phyloP scores from a whole-genome alignment of 2,888 invertebrate genomes.

The Spodoptera exigua region DNA sequence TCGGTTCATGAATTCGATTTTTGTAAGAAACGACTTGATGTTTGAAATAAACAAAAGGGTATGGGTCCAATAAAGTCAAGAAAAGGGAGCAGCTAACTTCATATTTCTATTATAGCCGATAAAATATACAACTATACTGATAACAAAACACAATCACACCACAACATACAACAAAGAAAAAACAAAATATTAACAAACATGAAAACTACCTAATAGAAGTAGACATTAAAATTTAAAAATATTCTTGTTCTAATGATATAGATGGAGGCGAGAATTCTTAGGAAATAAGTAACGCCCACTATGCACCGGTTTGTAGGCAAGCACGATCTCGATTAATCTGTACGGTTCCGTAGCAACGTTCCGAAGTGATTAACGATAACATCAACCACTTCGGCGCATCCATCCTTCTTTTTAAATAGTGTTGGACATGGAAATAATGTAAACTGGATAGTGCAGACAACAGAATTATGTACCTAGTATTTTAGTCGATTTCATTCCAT shows the following conservation, averaged over 20 bases:
- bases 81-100: too few relatives aligned
- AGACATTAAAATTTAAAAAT: conserved; percentile 38
- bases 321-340: conserved; percentile 33
- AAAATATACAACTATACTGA: background rate
- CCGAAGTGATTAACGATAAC: conserved; percentile 51
- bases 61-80: too few relatives aligned
- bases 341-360: conserved; percentile 52
- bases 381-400: conserved; percentile 32
- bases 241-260: conserved; percentile 44
- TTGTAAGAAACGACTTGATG: too few relatives aligned
- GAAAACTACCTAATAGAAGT: conserved; percentile 32
- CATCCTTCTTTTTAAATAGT: conserved; percentile 51
- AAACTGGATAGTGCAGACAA: too few relatives aligned
- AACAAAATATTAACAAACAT: conserved; percentile 13
- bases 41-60: too few relatives aligned
- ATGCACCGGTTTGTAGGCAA: conserved; percentile 41
- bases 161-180: conserved; percentile 20
- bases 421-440: too few relatives aligned
- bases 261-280: conserved; percentile 59
- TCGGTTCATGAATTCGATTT: too few relatives aligned
- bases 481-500: too few relatives aligned
- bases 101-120: too few relatives aligned
- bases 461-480: too few relatives aligned
- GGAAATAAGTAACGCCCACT: conserved; percentile 55
- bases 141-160: conserved; percentile 14